Evolutionary conservation across 2,888 invertebrate species (phyloP).

Genomic region (Beris chalybata): DNA sequence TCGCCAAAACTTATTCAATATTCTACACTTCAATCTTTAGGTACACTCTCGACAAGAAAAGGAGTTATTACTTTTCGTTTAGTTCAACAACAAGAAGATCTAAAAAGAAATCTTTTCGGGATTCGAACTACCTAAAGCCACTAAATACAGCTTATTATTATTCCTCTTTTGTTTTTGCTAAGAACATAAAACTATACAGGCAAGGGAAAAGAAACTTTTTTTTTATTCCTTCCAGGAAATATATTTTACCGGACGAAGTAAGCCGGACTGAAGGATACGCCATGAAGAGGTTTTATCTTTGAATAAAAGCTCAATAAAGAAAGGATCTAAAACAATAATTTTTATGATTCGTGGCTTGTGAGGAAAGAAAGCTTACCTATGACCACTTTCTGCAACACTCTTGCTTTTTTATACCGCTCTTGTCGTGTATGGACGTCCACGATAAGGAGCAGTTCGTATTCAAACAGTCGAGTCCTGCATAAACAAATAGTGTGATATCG

Average conservation of each 20-base stretch:
- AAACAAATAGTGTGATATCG: too few species aligned
- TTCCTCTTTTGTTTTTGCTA: background rate
- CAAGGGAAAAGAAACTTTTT: background rate
- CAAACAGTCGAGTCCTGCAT: too few species aligned
- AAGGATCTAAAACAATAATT: constrained; percentile 5
- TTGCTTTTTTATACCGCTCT: too few species aligned
- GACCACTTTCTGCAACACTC: too few species aligned
- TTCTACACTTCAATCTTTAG: background rate
- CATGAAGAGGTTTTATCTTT: background rate
- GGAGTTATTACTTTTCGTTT: constrained; percentile 1
- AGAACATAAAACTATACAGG: background rate
- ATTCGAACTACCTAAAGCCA: background rate
- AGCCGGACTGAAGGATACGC: too few species aligned
- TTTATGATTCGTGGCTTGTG: background rate
- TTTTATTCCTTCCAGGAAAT: too few species aligned
- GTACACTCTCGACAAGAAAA: background rate
- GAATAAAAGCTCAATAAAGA: constrained; percentile 1
- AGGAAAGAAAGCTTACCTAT: too few species aligned
- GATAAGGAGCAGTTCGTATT: too few species aligned
- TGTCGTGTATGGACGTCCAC: too few species aligned
- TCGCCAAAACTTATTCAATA: too few species aligned
- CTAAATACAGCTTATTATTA: constrained; percentile 11
- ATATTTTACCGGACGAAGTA: too few species aligned
- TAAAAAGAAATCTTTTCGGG: background rate
- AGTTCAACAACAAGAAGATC: constrained; percentile 6